Conservation (phyloP, 2,888 invertebrate genomes). For the Girardia tigrina region DNA sequence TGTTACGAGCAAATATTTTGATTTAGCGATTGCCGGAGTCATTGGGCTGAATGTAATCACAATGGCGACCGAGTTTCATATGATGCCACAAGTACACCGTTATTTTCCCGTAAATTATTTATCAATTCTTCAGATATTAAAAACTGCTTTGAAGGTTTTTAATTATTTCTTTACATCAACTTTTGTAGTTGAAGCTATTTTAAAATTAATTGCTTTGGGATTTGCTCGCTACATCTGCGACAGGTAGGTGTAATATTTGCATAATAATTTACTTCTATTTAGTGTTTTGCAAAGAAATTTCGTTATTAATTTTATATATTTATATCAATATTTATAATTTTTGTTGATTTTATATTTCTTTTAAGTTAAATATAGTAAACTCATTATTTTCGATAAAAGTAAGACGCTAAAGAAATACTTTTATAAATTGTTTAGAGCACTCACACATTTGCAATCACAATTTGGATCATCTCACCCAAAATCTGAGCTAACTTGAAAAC, state of each 20-base stretch:
- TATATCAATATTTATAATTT: too few relatives aligned
- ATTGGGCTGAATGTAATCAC: conserved; percentile 98
- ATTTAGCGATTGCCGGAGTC: conserved; percentile 92
- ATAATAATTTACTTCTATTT: neutral
- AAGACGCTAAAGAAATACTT: neutral
- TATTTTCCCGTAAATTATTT: neutral
- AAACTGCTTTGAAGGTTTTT: conserved; percentile 86
- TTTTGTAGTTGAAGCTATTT: conserved; percentile 84
- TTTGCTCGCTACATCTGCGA: conserved; percentile 77
- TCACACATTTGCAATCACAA: too few relatives aligned
- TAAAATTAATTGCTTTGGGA: conserved; percentile 87
- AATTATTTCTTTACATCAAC: conserved; percentile 99
- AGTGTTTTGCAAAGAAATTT: too few relatives aligned
- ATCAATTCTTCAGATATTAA: conserved; percentile 57
- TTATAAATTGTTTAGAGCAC: too few relatives aligned
- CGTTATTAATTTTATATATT: too few relatives aligned
- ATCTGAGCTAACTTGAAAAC: too few relatives aligned
- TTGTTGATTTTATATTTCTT: too few relatives aligned
- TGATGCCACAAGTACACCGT: conserved; percentile 72
- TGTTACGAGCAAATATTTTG: conserved; percentile 96
- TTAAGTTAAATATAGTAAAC: too few relatives aligned
- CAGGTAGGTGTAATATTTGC: conserved; percentile 54
- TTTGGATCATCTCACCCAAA: too few relatives aligned
- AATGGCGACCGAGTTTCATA: conserved; percentile 98
- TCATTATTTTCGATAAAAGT: neutral